Conservation (phyloP, 2,797 vertebrate genomes). For the Paguma larvata region DNA sequence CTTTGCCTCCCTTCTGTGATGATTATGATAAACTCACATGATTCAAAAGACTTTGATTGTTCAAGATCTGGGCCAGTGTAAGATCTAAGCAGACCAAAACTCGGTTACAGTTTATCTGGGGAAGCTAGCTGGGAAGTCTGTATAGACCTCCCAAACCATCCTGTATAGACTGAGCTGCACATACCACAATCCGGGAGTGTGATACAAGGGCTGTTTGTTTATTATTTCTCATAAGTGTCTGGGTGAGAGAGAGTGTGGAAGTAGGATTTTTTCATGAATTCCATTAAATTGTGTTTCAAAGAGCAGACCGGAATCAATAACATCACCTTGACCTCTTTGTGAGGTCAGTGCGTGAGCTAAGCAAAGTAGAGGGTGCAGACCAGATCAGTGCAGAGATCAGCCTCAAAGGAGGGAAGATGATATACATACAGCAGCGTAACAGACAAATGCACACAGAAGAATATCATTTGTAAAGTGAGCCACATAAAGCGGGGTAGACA, state of each 20-base stretch:
- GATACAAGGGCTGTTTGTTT: not conserved
- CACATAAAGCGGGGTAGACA: not conserved
- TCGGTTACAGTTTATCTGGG: not conserved
- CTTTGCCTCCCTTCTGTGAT: not conserved
- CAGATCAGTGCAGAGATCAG: not conserved
- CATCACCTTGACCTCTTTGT: not conserved
- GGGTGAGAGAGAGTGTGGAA: not conserved
- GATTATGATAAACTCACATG: not conserved
- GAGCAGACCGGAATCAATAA: not conserved
- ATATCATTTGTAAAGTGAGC: not conserved
- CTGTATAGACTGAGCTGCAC: not conserved
- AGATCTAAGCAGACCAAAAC: not conserved
- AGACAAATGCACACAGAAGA: not conserved
- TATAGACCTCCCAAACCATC: not conserved
- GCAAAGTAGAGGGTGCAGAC: not conserved
- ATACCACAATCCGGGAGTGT: not conserved
- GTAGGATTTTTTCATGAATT: not conserved
- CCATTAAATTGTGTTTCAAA: not conserved
- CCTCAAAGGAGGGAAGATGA: not conserved
- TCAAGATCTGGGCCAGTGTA: not conserved
- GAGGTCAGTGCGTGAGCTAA: not conserved
- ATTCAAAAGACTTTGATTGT: not conserved
- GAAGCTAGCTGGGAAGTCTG: not conserved
- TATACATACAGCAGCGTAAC: too few relatives aligned
- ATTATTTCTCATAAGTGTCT: not conserved